Percentiles rank a stretch among this genome's conserved stretches.
Evolutionary conservation across 2,888 invertebrate genomes (phyloP).

Genomic region (Lamellibrachia satsuma): DNA sequence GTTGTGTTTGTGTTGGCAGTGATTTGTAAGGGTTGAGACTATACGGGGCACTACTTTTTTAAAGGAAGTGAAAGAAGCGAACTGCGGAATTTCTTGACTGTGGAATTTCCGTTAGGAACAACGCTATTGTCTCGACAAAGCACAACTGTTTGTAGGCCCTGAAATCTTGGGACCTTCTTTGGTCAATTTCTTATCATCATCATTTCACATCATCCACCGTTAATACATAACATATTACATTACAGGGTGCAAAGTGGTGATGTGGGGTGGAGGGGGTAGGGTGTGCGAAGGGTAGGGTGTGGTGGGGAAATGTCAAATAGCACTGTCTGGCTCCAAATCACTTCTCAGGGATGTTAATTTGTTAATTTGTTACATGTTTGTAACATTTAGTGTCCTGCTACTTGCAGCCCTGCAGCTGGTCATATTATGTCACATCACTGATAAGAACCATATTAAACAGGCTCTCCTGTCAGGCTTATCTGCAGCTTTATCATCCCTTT

Average conservation of each 20-base stretch:
- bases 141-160: background rate
- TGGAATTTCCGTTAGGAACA: background rate
- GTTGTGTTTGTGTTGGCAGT: background rate
- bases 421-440: background rate
- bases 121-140: background rate
- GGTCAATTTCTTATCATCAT: background rate
- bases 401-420: background rate
- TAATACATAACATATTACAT: background rate
- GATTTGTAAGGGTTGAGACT: background rate
- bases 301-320: background rate
- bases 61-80: background rate
- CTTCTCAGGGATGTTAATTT: background rate
- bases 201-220: background rate
- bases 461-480: background rate
- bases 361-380: slow-evolving; percentile 7
- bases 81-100: background rate
- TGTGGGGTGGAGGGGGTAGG: background rate
- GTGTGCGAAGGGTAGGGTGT: background rate
- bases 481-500: slow-evolving; percentile 2
- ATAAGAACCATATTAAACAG: slow-evolving; percentile 11
- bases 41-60: background rate
- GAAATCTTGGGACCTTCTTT: background rate
- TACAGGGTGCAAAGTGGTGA: background rate
- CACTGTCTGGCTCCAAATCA: background rate
- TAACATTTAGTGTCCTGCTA: background rate